These are phyloP conservation scores for Ctenopoma multispine DNA, from an alignment of 2,797 vertebrate species.

Conservation along the genomic window DNA sequence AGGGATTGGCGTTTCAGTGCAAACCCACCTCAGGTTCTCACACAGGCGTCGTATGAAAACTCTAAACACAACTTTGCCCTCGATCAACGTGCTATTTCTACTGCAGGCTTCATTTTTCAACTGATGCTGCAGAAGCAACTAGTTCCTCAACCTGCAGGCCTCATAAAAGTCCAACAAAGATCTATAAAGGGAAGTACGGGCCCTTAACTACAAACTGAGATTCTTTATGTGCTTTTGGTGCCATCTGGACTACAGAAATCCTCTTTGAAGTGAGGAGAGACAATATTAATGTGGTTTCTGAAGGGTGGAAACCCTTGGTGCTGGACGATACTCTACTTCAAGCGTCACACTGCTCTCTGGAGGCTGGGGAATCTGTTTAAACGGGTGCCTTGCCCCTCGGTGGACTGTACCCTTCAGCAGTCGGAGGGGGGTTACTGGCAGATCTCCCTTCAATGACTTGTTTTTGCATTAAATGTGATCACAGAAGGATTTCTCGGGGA, in stretches of 20 bases:
- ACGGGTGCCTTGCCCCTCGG: constrained; percentile 72
- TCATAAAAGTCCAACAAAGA: constrained; percentile 4
- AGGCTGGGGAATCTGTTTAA: constrained; percentile 55
- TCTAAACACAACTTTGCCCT: not conserved
- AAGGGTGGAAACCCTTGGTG: constrained; percentile 68
- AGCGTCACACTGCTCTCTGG: constrained; percentile 43
- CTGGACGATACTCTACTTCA: constrained; percentile 69
- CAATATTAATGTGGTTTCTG: constrained; percentile 15
- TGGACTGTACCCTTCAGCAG: constrained; percentile 62
- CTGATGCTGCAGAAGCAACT: constrained; percentile 27
- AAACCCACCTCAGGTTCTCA: constrained; percentile 71
- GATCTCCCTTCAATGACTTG: constrained; percentile 41
- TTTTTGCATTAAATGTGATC: constrained; percentile 44
- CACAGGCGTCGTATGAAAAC: constrained; percentile 21
- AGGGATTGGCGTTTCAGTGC: constrained; percentile 48
- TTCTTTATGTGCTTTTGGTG: constrained; percentile 52
- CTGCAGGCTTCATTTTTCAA: constrained; percentile 4
- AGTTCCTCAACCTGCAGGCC: constrained; percentile 9
- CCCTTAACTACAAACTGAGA: constrained; percentile 29
- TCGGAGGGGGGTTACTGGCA: constrained; percentile 60
- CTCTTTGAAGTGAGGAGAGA: constrained; percentile 15
- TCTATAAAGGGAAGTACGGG: constrained; percentile 7
- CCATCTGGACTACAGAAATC: constrained; percentile 50
- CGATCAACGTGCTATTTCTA: constrained; percentile 16
- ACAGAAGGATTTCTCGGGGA: constrained; percentile 8